A percentile compares a stretch with the other conserved stretches of the same genome.
Conservation (phyloP, 2,888 invertebrate species). For the Neoascia interrupta region DNA sequence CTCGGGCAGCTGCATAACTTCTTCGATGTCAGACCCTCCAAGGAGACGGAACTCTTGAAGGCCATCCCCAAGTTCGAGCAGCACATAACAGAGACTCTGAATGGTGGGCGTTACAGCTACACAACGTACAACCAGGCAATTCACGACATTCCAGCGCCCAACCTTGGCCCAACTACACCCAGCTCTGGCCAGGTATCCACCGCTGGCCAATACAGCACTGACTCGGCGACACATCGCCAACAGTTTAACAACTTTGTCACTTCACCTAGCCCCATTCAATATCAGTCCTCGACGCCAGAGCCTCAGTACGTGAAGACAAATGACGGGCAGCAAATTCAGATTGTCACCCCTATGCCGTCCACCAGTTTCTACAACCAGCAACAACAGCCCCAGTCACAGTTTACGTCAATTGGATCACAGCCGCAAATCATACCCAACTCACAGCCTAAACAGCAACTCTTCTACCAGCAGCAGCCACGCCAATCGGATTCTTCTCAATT, state of each 20-base stretch:
- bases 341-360: slow-evolving; percentile 77
- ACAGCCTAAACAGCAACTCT: slow-evolving; percentile 74
- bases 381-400: slow-evolving; percentile 66
- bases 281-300: slow-evolving; percentile 70
- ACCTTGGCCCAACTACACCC: slow-evolving; percentile 74
- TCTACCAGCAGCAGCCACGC: slow-evolving; percentile 70
- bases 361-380: slow-evolving; percentile 72
- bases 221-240: slow-evolving; percentile 59
- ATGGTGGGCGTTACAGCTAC: slow-evolving; percentile 73
- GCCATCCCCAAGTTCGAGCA: slow-evolving; percentile 90
- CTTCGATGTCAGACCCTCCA: slow-evolving; percentile 80
- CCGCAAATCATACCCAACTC: slow-evolving; percentile 73
- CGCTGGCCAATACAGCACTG: slow-evolving; percentile 71
- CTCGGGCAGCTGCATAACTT: slow-evolving; percentile 78
- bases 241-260: slow-evolving; percentile 74
- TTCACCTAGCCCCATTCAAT: slow-evolving; percentile 65
- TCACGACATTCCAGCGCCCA: slow-evolving; percentile 78
- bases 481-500: slow-evolving; percentile 72
- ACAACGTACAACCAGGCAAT: slow-evolving; percentile 75
- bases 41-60: slow-evolving; percentile 85
- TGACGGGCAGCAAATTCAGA: slow-evolving; percentile 78
- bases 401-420: slow-evolving; percentile 69
- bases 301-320: slow-evolving; percentile 77
- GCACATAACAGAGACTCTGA: slow-evolving; percentile 83
- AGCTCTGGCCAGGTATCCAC: slow-evolving; percentile 51